Base-by-base conservation (phyloP, 92 coral and sea anemone genomes). In the Plumapathes pennacea region DNA sequence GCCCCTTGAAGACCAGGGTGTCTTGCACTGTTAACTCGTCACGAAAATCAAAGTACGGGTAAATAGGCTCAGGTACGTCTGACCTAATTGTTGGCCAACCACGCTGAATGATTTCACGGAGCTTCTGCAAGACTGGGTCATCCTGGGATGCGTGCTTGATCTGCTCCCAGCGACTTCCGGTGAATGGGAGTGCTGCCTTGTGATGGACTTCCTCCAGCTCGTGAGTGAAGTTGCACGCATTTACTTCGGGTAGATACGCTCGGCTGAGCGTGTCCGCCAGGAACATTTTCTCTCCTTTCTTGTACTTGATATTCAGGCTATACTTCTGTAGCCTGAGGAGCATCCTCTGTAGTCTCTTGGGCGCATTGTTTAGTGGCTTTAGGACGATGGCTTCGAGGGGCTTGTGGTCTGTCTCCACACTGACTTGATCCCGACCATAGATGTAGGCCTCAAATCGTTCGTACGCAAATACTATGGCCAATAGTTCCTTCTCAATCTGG, bases 81-180 rank as follows among this genome's bases (percentile, higher is more conserved):
- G 66, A 38, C 25, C 38, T 68, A 33, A 18, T 34, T 17, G 54
- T 32, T 8, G 78, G 85, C 78, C 85, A 78, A 17, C 85, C 73
- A 22, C 59, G 13, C 47, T 55, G 65, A 10, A 78, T 61, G 15
- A 24, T 44, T 24, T 27, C 18, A 19, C 66, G 34, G 30, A 77
- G 72, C 31, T 77, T 30, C 25, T 69, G 77, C 29, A 67, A 30
- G 19, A 48, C 64, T 13, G 64, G 49, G 38, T 64, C 81, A 54
- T 63, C 72, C 6, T 59, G 25, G 4, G 66, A 43, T 11, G 73
- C 49, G 19, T 41, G 48, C 15, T 44, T 55, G 53, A 74, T 74
- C 46, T 55, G 67, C 4, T 72, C 38, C 71, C 72, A 62, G 10
- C 54, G 60, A 38, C 42, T 30, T 15, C 28, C 60, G 31, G 44